Evolutionary conservation across 2,888 invertebrate genomes (phyloP).

Genomic region (Penaeus monodon): DNA sequence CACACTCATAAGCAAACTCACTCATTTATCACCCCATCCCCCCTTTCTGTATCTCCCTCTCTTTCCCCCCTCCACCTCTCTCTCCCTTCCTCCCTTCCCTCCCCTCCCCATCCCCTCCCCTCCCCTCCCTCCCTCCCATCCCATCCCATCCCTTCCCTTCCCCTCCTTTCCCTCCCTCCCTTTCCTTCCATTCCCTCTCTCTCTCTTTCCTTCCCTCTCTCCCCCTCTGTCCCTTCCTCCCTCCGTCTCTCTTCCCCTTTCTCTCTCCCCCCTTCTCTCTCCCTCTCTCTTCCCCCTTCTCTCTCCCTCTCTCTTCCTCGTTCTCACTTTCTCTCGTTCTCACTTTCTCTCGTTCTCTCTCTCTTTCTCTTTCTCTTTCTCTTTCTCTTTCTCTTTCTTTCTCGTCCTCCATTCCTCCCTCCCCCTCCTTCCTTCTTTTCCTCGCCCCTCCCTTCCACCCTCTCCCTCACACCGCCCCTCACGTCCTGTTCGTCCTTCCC

Average conservation of each 20-base stretch:
- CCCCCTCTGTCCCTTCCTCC: slow-evolving; percentile 6
- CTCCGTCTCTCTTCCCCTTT: slow-evolving; percentile 32
- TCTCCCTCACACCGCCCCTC: slow-evolving; percentile 2
- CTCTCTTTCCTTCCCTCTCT: slow-evolving; percentile 16
- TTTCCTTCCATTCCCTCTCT: not conserved
- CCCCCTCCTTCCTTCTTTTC: not conserved
- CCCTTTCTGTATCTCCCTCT: no score
- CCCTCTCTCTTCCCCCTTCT: not conserved
- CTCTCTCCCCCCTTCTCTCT: not conserved
- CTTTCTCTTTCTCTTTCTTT: not conserved
- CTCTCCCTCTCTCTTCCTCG: not conserved
- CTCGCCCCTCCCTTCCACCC: not conserved
- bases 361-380: not conserved
- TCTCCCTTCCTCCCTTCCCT: no score
- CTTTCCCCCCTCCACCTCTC: no score
- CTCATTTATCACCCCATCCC: no score
- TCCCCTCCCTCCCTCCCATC: no score
- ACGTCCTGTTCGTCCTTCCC: not conserved
- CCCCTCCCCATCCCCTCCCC: no score
- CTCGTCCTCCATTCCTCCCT: not conserved
- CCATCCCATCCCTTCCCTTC: no score
- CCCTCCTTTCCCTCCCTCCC: no score
- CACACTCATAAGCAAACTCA: no score
- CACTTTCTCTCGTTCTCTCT: not conserved
- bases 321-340: not conserved